Base-by-base conservation (phyloP, 2,797 vertebrate species). In the Mormyrops attenuatus region DNA sequence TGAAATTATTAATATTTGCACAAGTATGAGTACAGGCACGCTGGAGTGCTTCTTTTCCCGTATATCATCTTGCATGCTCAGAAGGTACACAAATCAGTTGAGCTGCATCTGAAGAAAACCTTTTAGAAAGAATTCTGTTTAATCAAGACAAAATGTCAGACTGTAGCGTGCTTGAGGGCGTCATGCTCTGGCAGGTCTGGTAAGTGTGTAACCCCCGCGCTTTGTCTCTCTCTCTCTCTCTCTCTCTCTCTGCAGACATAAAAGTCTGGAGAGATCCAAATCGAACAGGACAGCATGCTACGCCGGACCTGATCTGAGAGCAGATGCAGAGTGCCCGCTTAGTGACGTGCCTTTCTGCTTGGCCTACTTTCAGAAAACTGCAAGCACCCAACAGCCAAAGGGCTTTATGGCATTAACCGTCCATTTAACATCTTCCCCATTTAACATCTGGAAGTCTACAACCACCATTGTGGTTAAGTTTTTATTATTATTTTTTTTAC, bases 151-250 rank as follows among this genome's bases (percentile, higher is more conserved):
- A 44, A 44, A 44, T 2, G 17, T 86, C n/a, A 30, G 91, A 90
- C 90, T 91, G 55, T n/a, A 89, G 82, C 50, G 15, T 15, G 49
- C 20, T 77, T 91, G 92, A 93, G 88, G 91, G 26, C 0, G 88
- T 89, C 93, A 92, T 91, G 93, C 93, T 91, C 50, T 9, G 88
- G 88, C 88, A 91, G 90, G 90, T 85, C 92, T 92, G 91, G 92
- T 89, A 93, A 94, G 91, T 92, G 90, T 91, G 92, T 88, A 89
- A 91, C 92, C 91, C 77, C 6, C 3, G 34, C 15, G 38, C 34
- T 8, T 11, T 87, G 90, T 91, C 89, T 91, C 91, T 90, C 90
- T 91, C 91, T 90, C 90, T 90, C 92, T 91, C 92, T 90, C n/a
- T n/a, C n/a, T n/a, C n/a, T n/a, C n/a, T n/a, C n/a, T n/a, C n/a